phyloP scores from a whole-genome alignment of 2,797 vertebrate genomes.

The Jordanella pulchra region DNA sequence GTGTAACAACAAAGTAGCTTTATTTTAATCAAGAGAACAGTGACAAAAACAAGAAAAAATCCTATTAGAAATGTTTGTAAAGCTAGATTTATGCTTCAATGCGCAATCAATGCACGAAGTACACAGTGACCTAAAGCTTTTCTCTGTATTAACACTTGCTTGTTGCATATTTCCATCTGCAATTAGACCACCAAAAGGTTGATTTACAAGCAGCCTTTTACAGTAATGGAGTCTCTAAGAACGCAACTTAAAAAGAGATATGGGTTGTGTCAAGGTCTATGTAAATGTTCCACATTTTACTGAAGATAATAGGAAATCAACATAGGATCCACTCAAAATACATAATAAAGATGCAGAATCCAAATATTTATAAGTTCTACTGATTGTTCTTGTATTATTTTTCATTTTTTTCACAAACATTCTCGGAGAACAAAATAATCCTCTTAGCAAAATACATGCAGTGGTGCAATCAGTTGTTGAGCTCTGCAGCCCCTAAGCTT shows the following conservation, averaged over 20 bases:
- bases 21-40: background rate
- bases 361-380: background rate
- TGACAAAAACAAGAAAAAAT: background rate
- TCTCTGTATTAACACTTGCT: background rate
- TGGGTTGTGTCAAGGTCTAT: background rate
- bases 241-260: background rate
- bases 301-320: conserved; percentile 1
- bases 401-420: background rate
- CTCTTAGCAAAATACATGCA: background rate
- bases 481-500: background rate
- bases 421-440: background rate
- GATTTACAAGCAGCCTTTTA: background rate
- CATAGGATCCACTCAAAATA: background rate
- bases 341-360: background rate
- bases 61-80: background rate
- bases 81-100: background rate
- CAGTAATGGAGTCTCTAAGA: background rate
- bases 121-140: background rate
- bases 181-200: conserved; percentile 3
- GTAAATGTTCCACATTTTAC: background rate
- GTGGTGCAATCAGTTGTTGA: background rate
- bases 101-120: background rate
- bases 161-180: background rate
- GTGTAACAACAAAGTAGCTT: background rate
- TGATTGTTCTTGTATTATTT: background rate